Evolutionary conservation across 2,888 invertebrate species (phyloP).

Genomic region (Drosophila suboccidentalis): DNA sequence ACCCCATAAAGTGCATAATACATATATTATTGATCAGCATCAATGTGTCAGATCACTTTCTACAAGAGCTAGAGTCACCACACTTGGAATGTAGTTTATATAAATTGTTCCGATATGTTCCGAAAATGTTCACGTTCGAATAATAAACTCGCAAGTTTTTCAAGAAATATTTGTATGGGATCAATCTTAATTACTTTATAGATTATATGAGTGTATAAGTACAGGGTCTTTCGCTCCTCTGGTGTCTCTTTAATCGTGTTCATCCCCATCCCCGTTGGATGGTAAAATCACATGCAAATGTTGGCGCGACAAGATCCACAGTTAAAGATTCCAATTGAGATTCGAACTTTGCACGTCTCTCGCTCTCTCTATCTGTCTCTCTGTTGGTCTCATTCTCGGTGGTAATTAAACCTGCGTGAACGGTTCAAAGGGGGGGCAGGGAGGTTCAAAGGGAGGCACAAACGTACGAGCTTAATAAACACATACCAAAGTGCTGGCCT

Average conservation of each 20-base stretch:
- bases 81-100: neutral
- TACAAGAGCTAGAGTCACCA: neutral
- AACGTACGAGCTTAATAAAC: slow-evolving; percentile 44
- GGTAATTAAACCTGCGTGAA: slow-evolving; percentile 70
- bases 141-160: too few relatives aligned
- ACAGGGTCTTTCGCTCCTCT: neutral
- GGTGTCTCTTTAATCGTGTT: neutral
- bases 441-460: slow-evolving; percentile 1
- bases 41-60: too few relatives aligned
- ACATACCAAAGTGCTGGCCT: slow-evolving; percentile 55
- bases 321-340: slow-evolving; percentile 50
- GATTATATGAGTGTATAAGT: too few relatives aligned
- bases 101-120: too few relatives aligned
- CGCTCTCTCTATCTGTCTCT: slow-evolving; percentile 15
- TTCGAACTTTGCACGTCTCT: slow-evolving; percentile 59
- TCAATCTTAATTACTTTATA: too few relatives aligned
- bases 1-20: too few relatives aligned
- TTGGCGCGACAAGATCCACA: slow-evolving; percentile 37
- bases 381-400: neutral
- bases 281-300: slow-evolving; percentile 57
- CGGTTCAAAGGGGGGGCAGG: slow-evolving; percentile 2
- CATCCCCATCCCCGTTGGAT: neutral
- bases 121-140: too few relatives aligned
- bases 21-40: neutral
- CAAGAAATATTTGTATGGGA: too few relatives aligned